Conservation (phyloP, 2,113 vertebrate species). For the Charina bottae region DNA sequence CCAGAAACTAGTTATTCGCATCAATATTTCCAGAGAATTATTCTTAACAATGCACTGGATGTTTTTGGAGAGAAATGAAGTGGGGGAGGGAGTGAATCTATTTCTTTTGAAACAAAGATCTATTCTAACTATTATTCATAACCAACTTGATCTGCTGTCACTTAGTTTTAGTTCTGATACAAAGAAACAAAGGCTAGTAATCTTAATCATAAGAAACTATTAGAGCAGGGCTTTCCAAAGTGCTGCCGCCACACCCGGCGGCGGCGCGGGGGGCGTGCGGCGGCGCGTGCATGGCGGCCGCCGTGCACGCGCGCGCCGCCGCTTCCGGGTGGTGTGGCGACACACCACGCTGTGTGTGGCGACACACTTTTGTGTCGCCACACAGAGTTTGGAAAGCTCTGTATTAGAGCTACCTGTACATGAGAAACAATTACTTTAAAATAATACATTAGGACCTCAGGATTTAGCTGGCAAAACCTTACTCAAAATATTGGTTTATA, state of each 20-base stretch:
- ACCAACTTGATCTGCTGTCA: slow-evolving; percentile 36
- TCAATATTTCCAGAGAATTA: background rate
- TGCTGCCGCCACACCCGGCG: too few species aligned
- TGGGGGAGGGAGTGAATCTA: background rate
- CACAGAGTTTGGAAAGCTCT: too few species aligned
- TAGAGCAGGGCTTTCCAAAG: too few species aligned
- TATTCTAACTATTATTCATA: slow-evolving; percentile 36
- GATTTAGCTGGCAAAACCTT: slow-evolving; percentile 39
- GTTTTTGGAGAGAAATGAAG: background rate
- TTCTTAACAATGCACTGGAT: background rate
- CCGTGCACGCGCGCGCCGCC: too few species aligned
- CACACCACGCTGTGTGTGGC: too few species aligned
- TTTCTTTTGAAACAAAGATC: background rate
- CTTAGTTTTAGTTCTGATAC: slow-evolving; percentile 38
- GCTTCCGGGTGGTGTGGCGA: too few species aligned
- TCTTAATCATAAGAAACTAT: slow-evolving; percentile 52
- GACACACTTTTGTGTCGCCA: too few species aligned
- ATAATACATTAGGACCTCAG: slow-evolving; percentile 39
- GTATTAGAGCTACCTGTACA: too few species aligned
- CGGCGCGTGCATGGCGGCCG: too few species aligned
- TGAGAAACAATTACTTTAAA: slow-evolving; percentile 54
- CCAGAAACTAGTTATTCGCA: background rate
- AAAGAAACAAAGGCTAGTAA: slow-evolving; percentile 41
- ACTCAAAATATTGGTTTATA: slow-evolving; percentile 46
- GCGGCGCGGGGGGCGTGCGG: too few species aligned